These are phyloP conservation scores for Sinopyrophorus schimmeli DNA, from an alignment of 2,888 invertebrate species.

Conservation along the genomic window DNA sequence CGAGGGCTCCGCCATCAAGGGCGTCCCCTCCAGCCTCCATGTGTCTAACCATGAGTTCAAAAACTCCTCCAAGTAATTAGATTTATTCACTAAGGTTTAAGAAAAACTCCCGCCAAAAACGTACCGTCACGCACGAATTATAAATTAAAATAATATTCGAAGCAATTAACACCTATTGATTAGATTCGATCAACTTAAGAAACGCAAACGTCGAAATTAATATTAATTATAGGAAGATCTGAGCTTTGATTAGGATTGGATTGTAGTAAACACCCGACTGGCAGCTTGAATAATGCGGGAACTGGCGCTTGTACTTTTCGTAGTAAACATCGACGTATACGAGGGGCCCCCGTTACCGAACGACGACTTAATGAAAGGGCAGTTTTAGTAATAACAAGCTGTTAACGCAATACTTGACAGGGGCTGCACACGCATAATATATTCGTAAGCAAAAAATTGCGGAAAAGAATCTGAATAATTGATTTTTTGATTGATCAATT, in stretches of 20 bases:
- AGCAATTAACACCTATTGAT: neutral
- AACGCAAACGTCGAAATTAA: neutral
- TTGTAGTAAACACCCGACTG: slow-evolving; percentile 14
- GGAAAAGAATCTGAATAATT: too few species aligned
- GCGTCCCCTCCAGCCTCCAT: slow-evolving; percentile 58
- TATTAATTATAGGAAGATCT: slow-evolving; percentile 3
- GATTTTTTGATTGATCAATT: too few species aligned
- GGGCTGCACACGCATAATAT: slow-evolving; percentile 52
- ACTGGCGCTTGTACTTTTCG: slow-evolving; percentile 19
- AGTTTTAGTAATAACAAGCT: slow-evolving; percentile 35
- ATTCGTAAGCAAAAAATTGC: slow-evolving; percentile 55
- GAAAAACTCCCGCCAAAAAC: slow-evolving; percentile 25
- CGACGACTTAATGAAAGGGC: slow-evolving; percentile 24
- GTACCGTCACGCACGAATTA: neutral
- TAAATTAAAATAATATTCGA: neutral
- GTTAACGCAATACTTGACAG: slow-evolving; percentile 45
- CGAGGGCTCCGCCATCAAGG: slow-evolving; percentile 54
- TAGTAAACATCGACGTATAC: slow-evolving; percentile 25
- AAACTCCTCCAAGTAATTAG: neutral
- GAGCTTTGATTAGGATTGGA: slow-evolving; percentile 17
- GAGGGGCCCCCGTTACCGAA: slow-evolving; percentile 17
- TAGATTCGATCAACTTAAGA: neutral
- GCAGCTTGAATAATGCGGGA: slow-evolving; percentile 14
- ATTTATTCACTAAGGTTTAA: slow-evolving; percentile 19
- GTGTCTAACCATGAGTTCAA: slow-evolving; percentile 49